Conservation (phyloP, 2,888 invertebrate species). For the Pelosia muscerda region DNA sequence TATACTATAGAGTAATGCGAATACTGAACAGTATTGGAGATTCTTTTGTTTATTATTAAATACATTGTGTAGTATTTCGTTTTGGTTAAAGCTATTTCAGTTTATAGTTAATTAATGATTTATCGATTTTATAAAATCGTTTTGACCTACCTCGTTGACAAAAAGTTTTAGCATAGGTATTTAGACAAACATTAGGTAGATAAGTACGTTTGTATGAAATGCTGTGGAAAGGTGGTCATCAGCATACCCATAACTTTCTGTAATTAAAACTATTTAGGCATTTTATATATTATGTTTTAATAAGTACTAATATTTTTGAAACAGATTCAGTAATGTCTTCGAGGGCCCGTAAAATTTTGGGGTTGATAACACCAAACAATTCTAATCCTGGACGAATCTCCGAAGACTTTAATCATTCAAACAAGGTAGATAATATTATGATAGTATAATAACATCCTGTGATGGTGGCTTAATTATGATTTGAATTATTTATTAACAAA, state of each 20-base stretch:
- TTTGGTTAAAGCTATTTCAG: not conserved
- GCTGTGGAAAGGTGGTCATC: slow-evolving; percentile 3
- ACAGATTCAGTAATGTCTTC: slow-evolving; percentile 6
- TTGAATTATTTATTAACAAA: slow-evolving; percentile 9
- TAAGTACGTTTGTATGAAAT: not conserved
- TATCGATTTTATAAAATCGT: slow-evolving; percentile 6
- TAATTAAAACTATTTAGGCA: not conserved
- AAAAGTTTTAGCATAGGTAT: slow-evolving; percentile 6
- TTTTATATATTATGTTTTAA: not conserved
- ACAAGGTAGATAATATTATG: slow-evolving; percentile 6
- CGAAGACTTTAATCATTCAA: not conserved
- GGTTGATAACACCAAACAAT: slow-evolving; percentile 2
- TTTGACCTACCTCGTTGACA: slow-evolving; percentile 1
- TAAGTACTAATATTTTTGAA: not conserved
- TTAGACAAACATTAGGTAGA: not conserved
- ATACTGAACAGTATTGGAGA: not conserved
- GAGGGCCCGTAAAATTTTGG: slow-evolving; percentile 6
- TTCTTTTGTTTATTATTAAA: not conserved
- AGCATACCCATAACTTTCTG: not conserved
- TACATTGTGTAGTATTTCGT: slow-evolving; percentile 7
- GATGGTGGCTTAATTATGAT: slow-evolving; percentile 7
- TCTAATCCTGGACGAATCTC: not conserved
- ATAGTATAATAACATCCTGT: not conserved
- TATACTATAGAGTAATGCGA: slow-evolving; percentile 5
- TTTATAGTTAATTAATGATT: not conserved